These are phyloP conservation scores for Pygmarrhopalites habei DNA, from an alignment of 1,140 invertebrate genomes.

Conservation along the genomic window DNA sequence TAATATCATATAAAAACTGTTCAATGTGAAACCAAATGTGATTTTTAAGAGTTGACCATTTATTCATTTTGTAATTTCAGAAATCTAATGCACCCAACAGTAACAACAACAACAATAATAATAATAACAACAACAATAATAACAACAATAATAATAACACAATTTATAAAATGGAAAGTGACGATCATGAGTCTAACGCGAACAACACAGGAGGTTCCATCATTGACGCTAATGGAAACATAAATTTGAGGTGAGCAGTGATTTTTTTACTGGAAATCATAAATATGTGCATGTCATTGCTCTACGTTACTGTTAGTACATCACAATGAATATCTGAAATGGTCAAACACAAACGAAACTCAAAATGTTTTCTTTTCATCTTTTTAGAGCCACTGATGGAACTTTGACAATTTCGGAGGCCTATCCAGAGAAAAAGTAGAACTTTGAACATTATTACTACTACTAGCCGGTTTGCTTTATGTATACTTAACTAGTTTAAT, in stretches of 20 bases:
- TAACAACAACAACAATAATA: constrained; percentile 36
- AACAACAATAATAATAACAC: constrained; percentile 36
- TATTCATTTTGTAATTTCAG: too few species aligned
- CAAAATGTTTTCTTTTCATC: too few species aligned
- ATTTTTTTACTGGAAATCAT: too few species aligned
- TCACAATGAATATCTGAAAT: too few species aligned
- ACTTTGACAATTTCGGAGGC: constrained; percentile 38
- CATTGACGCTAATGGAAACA: constrained; percentile 35
- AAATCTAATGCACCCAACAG: constrained; percentile 27
- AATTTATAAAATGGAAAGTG: constrained; percentile 25
- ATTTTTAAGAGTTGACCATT: too few species aligned
- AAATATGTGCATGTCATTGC: too few species aligned
- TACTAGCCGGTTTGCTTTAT: constrained; percentile 4
- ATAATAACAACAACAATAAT: constrained; percentile 36
- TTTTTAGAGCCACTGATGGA: constrained; percentile 35
- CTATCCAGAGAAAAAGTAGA: constrained; percentile 15
- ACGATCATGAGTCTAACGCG: constrained; percentile 12
- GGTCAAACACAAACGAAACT: too few species aligned
- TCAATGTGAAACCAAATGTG: too few species aligned
- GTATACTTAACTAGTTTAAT: constrained; percentile 5
- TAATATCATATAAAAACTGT: too few species aligned
- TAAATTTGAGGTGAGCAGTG: constrained; percentile 31
- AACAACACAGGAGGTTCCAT: constrained; percentile 3
- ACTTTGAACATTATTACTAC: constrained; percentile 7
- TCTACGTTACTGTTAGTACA: too few species aligned